These are phyloP conservation scores for Nicator chloris DNA, from an alignment of 2,113 vertebrate species.

Conservation along the genomic window DNA sequence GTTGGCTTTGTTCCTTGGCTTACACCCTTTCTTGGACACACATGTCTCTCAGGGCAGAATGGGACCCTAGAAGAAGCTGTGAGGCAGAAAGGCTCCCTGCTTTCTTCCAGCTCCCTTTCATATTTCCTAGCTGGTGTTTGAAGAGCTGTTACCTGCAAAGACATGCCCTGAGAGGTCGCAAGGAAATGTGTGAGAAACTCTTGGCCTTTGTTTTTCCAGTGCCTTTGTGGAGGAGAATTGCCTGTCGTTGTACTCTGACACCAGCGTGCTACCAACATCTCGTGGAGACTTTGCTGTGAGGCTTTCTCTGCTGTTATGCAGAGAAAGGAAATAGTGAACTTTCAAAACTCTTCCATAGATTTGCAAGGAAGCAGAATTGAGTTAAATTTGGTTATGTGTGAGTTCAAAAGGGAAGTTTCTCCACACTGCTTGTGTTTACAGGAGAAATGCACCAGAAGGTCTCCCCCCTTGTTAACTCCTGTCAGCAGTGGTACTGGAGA, in stretches of 20 bases:
- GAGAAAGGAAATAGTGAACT: neutral
- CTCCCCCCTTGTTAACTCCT: neutral
- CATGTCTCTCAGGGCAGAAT: neutral
- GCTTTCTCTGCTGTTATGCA: neutral
- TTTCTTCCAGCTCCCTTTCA: neutral
- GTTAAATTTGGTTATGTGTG: neutral
- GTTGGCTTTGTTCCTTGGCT: neutral
- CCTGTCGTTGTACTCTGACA: neutral
- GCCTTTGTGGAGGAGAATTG: neutral
- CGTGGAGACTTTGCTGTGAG: neutral
- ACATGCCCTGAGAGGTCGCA: neutral
- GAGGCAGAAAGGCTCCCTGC: neutral
- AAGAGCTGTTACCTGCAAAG: neutral
- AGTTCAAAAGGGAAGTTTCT: neutral
- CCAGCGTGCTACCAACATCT: neutral
- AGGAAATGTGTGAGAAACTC: neutral
- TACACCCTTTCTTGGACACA: neutral
- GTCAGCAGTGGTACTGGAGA: neutral
- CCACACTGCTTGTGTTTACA: neutral
- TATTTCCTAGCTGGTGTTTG: neutral
- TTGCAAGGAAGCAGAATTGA: neutral
- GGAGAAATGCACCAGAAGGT: neutral
- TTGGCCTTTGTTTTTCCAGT: neutral
- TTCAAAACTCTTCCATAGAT: neutral
- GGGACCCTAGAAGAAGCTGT: neutral